These are phyloP conservation scores for Physella acuta DNA, from an alignment of 1,140 invertebrate genomes.

Conservation along the genomic window DNA sequence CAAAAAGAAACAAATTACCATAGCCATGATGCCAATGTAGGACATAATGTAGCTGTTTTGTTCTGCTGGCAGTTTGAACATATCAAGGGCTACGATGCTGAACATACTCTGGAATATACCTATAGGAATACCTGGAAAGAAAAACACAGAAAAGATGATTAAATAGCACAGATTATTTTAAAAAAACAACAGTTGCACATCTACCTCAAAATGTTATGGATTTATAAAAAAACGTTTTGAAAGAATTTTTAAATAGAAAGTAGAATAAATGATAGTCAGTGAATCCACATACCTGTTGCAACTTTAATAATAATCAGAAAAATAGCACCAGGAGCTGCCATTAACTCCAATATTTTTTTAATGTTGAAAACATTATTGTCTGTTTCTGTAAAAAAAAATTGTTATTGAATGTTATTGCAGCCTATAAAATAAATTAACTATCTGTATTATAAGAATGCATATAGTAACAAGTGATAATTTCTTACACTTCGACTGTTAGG, in stretches of 20 bases:
- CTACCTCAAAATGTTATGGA: too few species aligned
- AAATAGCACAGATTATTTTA: not conserved
- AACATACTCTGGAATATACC: conserved; percentile 58
- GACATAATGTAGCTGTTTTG: conserved; percentile 57
- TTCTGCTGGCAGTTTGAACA: conserved; percentile 50
- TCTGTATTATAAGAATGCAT: too few species aligned
- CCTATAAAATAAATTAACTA: too few species aligned
- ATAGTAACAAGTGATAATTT: too few species aligned
- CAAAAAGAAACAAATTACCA: conserved; percentile 49
- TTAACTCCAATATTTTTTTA: conserved; percentile 39
- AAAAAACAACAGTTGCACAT: too few species aligned
- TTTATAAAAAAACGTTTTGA: too few species aligned
- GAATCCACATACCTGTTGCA: too few species aligned
- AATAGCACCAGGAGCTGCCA: conserved; percentile 41
- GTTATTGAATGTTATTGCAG: too few species aligned
- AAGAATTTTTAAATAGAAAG: too few species aligned
- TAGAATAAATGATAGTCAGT: too few species aligned
- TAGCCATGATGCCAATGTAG: conserved; percentile 52
- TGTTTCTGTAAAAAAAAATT: not conserved
- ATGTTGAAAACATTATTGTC: conserved; percentile 35
- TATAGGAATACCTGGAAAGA: conserved; percentile 49
- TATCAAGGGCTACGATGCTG: conserved; percentile 49
- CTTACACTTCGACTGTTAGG: too few species aligned
- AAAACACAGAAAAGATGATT: not conserved
- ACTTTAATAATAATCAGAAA: conserved; percentile 43